Conservation (phyloP, 2,888 invertebrate species). For the Chymomyza fuscimana region DNA sequence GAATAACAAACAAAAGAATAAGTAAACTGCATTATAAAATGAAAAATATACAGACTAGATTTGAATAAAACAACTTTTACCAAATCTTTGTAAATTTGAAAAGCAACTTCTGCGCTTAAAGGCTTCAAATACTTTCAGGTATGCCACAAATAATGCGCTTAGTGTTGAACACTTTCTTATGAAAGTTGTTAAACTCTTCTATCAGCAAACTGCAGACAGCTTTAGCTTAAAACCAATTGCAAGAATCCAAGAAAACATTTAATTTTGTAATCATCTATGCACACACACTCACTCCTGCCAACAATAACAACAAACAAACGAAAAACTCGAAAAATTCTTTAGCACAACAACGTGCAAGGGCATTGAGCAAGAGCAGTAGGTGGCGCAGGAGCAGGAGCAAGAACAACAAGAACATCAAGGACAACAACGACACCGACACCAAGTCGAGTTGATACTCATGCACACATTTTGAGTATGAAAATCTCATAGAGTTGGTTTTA, state of each 20-base stretch:
- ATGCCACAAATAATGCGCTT: not conserved
- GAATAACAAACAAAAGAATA: no score
- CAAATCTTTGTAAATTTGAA: no score
- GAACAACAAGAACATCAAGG: not conserved
- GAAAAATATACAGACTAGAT: no score
- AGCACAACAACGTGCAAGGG: not conserved
- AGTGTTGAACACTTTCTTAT: not conserved
- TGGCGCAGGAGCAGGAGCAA: not conserved
- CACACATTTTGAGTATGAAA: slow-evolving; percentile 37
- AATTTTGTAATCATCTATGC: slow-evolving; percentile 10
- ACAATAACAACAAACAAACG: not conserved
- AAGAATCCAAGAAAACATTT: slow-evolving; percentile 7
- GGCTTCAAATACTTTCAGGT: not conserved
- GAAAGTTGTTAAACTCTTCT: not conserved
- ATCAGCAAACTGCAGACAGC: not conserved
- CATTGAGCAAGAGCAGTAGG: no score
- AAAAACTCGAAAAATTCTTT: not conserved
- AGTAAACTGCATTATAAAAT: no score
- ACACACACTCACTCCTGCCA: slow-evolving; percentile 1
- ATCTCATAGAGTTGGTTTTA: slow-evolving; percentile 59
- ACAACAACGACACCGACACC: not conserved
- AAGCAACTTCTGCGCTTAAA: no score
- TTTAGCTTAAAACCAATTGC: slow-evolving; percentile 2
- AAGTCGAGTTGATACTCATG: slow-evolving; percentile 10
- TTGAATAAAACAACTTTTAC: no score